phyloP scores from a whole-genome alignment of 2,797 vertebrate species.

The Chloroceryle inda region DNA sequence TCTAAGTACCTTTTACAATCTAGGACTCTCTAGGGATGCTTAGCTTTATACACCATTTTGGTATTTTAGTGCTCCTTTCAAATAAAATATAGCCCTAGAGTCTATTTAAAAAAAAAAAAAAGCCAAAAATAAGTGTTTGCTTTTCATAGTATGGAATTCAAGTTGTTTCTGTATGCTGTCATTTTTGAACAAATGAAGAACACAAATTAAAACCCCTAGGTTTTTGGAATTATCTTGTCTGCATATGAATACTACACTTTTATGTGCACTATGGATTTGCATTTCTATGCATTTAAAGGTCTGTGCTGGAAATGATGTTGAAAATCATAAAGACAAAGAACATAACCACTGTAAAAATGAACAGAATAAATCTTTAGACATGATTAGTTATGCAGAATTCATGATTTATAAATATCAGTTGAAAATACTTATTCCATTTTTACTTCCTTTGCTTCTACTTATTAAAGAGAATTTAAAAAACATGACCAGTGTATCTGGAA shows the following conservation, averaged over 20 bases:
- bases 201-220: neutral
- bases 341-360: neutral
- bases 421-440: neutral
- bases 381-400: neutral
- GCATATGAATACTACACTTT: neutral
- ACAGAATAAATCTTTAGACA: neutral
- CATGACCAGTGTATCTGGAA: neutral
- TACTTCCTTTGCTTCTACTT: neutral
- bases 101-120: neutral
- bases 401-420: neutral
- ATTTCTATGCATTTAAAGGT: neutral
- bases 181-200: neutral
- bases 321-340: neutral
- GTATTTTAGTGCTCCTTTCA: neutral
- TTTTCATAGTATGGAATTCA: neutral
- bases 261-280: neutral
- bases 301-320: neutral
- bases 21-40: neutral
- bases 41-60: neutral
- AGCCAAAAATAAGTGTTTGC: neutral
- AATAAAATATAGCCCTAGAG: neutral
- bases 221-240: neutral
- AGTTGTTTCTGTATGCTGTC: neutral
- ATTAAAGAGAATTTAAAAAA: neutral
- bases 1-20: neutral